Evolutionary conservation across 37 sponge, comb jelly and placozoan species (phyloP), one percentile per base, ranked within the genome.

Genomic region (Chondrosia reniformis): DNA sequence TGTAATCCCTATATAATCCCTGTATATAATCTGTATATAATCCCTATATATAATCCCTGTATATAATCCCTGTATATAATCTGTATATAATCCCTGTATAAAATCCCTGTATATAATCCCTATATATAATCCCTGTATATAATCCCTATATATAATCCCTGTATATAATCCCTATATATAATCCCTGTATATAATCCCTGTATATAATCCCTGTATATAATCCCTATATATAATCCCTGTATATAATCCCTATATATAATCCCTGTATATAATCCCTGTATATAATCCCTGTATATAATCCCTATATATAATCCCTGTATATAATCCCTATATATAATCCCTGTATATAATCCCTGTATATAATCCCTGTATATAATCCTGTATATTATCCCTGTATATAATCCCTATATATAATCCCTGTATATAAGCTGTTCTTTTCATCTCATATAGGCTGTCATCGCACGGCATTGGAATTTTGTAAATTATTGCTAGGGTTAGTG

Each of bases 391-490:
- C n/a, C n/a, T n/a, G n/a, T n/a, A n/a, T n/a, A n/a, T n/a, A n/a
- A n/a, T n/a, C n/a, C n/a, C n/a, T n/a, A n/a, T n/a, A n/a, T n/a
- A n/a, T 4, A 3, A 32, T 76, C 10, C 27, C 21, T 33, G 33
- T 36, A 41, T 32, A 55, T 24, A 21, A 45, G 28, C n/a, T n/a
- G n/a, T n/a, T 25, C 63, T 24, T 10, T 12, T 3, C 33, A 9
- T 33, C 56, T 55, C 34, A 24, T 45, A 46, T 27, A 93, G 96
- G 95, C 1, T 96, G 97, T 55, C 89, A 89, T 77, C 73, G 93
- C 76, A 93, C 97, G 33, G 97, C 95, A 30, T 63, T 96, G 40
- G 97, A 96, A 52, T 86, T 96, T 37, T 96, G 95, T 49, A 96
- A 96, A 74, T 75, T 96, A 1, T 58, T 96, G 7, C 38, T 94